Conservation (phyloP, 2,113 vertebrate species). For the Neomonachus schauinslandi region DNA sequence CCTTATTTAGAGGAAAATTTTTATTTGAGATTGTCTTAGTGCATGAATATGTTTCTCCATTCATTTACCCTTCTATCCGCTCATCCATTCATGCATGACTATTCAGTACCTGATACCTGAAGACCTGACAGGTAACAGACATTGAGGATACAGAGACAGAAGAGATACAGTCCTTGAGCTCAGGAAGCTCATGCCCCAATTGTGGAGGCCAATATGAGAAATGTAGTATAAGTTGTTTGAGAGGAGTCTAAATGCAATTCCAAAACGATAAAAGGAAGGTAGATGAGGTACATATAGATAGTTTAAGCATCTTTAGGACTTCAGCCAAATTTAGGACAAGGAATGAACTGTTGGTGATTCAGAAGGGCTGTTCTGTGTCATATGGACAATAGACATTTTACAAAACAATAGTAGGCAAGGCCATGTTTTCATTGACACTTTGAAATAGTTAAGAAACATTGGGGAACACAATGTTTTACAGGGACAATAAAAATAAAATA, state of each 20-base stretch:
- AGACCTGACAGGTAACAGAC: not conserved
- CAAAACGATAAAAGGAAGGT: not conserved
- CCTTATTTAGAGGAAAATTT: not conserved
- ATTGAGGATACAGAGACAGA: not conserved
- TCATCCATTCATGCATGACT: not conserved
- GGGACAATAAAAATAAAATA: slow-evolving; percentile 53
- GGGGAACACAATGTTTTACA: slow-evolving; percentile 30
- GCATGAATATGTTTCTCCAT: not conserved
- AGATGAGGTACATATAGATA: not conserved
- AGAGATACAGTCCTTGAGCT: not conserved
- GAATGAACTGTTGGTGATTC: slow-evolving; percentile 33
- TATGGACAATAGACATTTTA: slow-evolving; percentile 62
- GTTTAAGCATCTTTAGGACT: not conserved
- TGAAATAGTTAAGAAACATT: slow-evolving; percentile 40
- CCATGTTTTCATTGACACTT: slow-evolving; percentile 64
- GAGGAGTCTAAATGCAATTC: not conserved
- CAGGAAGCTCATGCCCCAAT: not conserved
- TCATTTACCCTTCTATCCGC: not conserved
- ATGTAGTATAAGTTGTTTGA: not conserved
- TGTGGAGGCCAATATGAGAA: not conserved
- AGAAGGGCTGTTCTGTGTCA: slow-evolving; percentile 38
- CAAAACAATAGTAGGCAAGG: slow-evolving; percentile 45
- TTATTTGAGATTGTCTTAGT: not conserved
- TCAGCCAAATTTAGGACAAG: slow-evolving; percentile 35
- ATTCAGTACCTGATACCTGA: not conserved